Evolutionary conservation across 1,140 invertebrate genomes (phyloP), one percentile per base, ranked within the genome.

Genomic region (Drosophila bipectinata): DNA sequence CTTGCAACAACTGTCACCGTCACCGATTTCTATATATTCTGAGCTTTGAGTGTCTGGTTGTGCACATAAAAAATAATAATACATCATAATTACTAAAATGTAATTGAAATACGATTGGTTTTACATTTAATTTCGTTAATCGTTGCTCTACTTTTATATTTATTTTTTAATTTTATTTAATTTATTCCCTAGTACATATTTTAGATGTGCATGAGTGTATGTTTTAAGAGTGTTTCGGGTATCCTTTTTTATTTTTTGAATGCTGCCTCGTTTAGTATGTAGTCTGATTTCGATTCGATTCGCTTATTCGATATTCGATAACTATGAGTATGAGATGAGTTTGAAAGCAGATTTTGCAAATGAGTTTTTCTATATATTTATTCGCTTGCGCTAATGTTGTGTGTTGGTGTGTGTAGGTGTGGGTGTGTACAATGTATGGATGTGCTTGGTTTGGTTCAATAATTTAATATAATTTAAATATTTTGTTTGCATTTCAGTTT

Each of bases 391-490:
- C 47, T 51, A 64, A 41, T 45, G 12, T 4, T 41, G 14, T 41
- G n/a, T 45, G 59, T 53, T 30, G 69, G 64, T 77, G 48, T 64
- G 45, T 45, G 59, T 53, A 34, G 69, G 64, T 77, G 48, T 64
- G 45, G 63, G 34, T 67, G 61, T 73, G 68, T 74, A 82, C 69
- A 72, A 72, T 82, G 74, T 24, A 74, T 75, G 72, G 34, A 74
- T 77, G 81, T 63, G 75, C 54, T 78, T 79, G 49, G 72, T 82
- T 87, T 87, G 82, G 78, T 88, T 88, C 79, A 87, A 87, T 87
- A 87, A 88, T 87, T 85, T 85, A 85, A 87, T 82, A 88, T 87
- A 82, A 88, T 82, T 87, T 88, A 82, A 82, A 82, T 88, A 69
- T 88, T 88, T 55, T 58, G 72, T 75, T 44, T 71, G 63, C 54